Percentiles rank a stretch among this genome's conserved stretches.
These are phyloP conservation scores for Psettodes erumei DNA, from an alignment of 2,113 vertebrate genomes.

Conservation along the genomic window DNA sequence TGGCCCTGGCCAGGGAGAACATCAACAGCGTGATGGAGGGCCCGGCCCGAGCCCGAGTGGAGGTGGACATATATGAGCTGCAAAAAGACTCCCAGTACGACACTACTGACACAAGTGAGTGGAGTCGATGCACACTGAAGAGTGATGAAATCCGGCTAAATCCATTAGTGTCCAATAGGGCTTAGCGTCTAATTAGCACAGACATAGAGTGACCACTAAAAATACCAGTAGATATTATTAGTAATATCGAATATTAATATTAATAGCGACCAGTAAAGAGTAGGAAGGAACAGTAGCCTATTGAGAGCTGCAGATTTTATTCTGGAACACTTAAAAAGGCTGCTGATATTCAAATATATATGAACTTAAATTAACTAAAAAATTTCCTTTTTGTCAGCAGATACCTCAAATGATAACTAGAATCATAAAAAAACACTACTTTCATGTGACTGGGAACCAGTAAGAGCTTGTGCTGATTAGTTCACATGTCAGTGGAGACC, in stretches of 20 bases:
- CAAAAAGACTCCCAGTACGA: slow-evolving; percentile 95
- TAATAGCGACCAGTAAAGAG: slow-evolving; percentile 12
- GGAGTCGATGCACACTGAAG: slow-evolving; percentile 36
- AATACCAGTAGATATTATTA: slow-evolving; percentile 20
- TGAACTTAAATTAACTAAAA: slow-evolving; percentile 25
- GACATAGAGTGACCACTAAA: slow-evolving; percentile 21
- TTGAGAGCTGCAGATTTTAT: slow-evolving; percentile 12
- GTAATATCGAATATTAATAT: slow-evolving; percentile 32
- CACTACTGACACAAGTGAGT: slow-evolving; percentile 95
- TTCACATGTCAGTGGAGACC: slow-evolving; percentile 69
- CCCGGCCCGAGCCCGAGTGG: slow-evolving; percentile 87
- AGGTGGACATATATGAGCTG: slow-evolving; percentile 94
- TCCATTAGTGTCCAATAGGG: slow-evolving; percentile 13
- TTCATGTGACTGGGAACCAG: slow-evolving; percentile 63
- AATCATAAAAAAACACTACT: slow-evolving; percentile 44
- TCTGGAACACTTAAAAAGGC: not conserved
- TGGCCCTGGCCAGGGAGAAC: slow-evolving; percentile 92
- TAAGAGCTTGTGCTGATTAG: slow-evolving; percentile 58
- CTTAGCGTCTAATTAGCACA: slow-evolving; percentile 26
- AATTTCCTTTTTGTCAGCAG: slow-evolving; percentile 19
- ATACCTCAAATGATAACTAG: slow-evolving; percentile 20
- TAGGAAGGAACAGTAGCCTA: not conserved
- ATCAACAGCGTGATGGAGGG: slow-evolving; percentile 92
- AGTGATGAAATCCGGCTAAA: slow-evolving; percentile 34
- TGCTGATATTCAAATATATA: not conserved